A percentile compares a stretch with the other conserved stretches of the same genome.
phyloP scores from a whole-genome alignment of 2,113 vertebrate genomes.

The Pelvicachromis taeniatus region DNA sequence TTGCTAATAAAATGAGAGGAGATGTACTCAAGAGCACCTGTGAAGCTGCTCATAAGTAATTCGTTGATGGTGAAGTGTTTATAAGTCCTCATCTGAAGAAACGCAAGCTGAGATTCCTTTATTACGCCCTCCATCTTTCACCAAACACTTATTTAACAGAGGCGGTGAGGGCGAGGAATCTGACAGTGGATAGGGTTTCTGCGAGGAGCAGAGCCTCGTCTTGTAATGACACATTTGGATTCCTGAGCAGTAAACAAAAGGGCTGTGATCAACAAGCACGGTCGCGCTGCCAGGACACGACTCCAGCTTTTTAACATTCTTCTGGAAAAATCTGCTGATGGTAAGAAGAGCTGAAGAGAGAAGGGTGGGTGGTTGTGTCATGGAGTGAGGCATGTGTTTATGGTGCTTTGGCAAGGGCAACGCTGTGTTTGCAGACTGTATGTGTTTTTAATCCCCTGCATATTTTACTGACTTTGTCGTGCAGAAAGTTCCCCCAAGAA shows the following conservation, averaged over 20 bases:
- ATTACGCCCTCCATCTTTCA: background rate
- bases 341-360: background rate
- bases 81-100: background rate
- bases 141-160: constrained; percentile 11
- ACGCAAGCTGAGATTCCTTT: background rate
- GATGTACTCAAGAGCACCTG: background rate
- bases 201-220: background rate
- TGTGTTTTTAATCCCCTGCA: constrained; percentile 5
- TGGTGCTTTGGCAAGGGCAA: background rate
- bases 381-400: constrained; percentile 43
- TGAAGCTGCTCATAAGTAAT: background rate
- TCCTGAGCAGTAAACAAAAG: constrained; percentile 22
- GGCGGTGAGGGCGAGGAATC: background rate
- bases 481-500: background rate
- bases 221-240: constrained; percentile 6
- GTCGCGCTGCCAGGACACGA: background rate
- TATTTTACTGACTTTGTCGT: background rate
- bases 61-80: constrained; percentile 1
- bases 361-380: constrained; percentile 11
- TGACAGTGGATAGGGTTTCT: background rate
- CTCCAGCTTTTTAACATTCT: constrained; percentile 17
- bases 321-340: constrained; percentile 19
- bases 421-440: background rate
- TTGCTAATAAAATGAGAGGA: background rate
- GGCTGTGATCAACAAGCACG: background rate